phyloP scores from a whole-genome alignment of 2,888 invertebrate genomes.

The Ephialtes manifestator region DNA sequence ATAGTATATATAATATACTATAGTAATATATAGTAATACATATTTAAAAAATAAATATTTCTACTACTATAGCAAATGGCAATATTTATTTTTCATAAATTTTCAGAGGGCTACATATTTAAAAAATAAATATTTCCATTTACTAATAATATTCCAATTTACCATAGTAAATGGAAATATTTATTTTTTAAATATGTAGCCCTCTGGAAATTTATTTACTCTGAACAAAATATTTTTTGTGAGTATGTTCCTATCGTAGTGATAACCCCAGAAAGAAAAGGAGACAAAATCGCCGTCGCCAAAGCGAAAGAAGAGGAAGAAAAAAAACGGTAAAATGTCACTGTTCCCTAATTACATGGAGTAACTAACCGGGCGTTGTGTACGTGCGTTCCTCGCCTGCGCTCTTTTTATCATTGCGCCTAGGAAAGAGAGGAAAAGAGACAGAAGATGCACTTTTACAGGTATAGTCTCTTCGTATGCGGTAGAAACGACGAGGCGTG shows the following conservation, averaged over 20 bases:
- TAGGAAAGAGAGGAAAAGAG: conserved; percentile 46
- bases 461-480: conserved; percentile 58
- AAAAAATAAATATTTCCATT: too few relatives aligned
- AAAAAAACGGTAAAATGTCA: conserved; percentile 83
- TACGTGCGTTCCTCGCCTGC: conserved; percentile 59
- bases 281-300: conserved; percentile 22
- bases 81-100: too few relatives aligned
- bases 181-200: too few relatives aligned
- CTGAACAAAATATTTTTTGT: too few relatives aligned
- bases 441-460: conserved; percentile 61
- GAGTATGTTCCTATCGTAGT: not conserved
- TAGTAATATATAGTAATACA: too few relatives aligned
- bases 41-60: too few relatives aligned
- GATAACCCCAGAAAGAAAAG: not conserved
- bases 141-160: too few relatives aligned
- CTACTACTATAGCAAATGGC: too few relatives aligned
- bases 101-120: too few relatives aligned
- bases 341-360: conserved; percentile 81
- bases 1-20: too few relatives aligned
- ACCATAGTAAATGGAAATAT: too few relatives aligned
- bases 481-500: conserved; percentile 39
- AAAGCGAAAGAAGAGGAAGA: conserved; percentile 42
- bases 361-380: conserved; percentile 75
- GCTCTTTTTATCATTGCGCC: conserved; percentile 7
- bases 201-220: too few relatives aligned